A percentile compares a stretch with the other conserved stretches of the same genome.
Evolutionary conservation across 2,888 invertebrate species (phyloP).

Genomic region (Carabus problematicus): DNA sequence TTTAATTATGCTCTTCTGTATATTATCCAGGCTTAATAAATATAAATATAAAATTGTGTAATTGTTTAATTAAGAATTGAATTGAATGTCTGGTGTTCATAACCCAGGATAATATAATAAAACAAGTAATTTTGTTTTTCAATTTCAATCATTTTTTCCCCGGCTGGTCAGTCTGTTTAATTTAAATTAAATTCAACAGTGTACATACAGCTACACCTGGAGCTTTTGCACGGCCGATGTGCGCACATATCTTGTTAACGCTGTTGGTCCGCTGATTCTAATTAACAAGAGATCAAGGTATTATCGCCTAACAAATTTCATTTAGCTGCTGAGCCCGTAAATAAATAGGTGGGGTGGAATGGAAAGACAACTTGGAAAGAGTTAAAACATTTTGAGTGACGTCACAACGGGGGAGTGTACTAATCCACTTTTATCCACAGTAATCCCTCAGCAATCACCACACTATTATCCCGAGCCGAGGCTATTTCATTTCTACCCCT

Average conservation of each 20-base stretch:
- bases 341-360: constrained; percentile 32
- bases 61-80: too few species aligned
- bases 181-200: not conserved
- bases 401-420: constrained; percentile 29
- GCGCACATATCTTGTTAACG: constrained; percentile 11
- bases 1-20: constrained; percentile 11
- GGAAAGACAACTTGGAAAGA: constrained; percentile 33
- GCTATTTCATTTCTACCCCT: constrained; percentile 34
- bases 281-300: constrained; percentile 40
- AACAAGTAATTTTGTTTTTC: too few species aligned
- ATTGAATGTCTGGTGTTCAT: too few species aligned
- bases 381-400: constrained; percentile 40
- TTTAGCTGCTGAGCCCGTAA: constrained; percentile 22
- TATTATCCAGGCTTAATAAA: not conserved
- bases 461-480: constrained; percentile 38
- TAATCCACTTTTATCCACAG: constrained; percentile 39
- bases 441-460: constrained; percentile 41
- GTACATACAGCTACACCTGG: too few species aligned
- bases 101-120: too few species aligned
- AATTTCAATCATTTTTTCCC: too few species aligned
- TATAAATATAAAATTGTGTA: too few species aligned
- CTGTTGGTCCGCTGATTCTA: constrained; percentile 25
- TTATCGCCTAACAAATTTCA: constrained; percentile 42
- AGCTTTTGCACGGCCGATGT: not conserved
- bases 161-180: not conserved